Conservation (phyloP, 2,888 invertebrate genomes). For the Entomobrya multifasciata region DNA sequence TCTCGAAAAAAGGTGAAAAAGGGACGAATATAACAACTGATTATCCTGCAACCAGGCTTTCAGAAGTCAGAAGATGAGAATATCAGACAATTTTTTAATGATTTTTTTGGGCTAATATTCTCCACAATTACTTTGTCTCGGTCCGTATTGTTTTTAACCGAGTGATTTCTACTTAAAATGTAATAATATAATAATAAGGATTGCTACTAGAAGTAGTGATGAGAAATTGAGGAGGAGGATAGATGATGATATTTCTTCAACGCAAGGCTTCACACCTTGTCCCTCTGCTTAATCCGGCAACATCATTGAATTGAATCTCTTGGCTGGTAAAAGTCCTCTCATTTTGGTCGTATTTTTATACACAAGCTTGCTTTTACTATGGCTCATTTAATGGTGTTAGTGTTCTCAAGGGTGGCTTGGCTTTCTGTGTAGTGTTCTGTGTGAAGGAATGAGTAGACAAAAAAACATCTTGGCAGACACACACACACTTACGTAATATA, state of each 20-base stretch:
- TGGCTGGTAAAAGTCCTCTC: conserved; percentile 17
- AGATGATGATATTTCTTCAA: conserved; percentile 62
- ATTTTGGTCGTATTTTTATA: conserved; percentile 45
- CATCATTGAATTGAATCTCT: conserved; percentile 13
- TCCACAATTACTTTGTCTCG: conserved; percentile 31
- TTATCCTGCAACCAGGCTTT: conserved; percentile 26
- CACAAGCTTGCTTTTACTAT: conserved; percentile 39
- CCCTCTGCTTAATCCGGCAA: conserved; percentile 15
- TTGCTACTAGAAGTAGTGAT: too few relatives aligned
- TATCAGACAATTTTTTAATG: conserved; percentile 49
- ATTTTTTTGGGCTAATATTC: conserved; percentile 43
- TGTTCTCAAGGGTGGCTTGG: conserved; percentile 70
- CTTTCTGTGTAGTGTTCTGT: conserved; percentile 61
- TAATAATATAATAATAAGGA: conserved; percentile 62
- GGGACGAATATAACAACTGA: not conserved
- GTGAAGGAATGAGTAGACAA: conserved; percentile 55
- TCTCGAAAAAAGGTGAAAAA: conserved; percentile 22
- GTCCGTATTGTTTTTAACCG: conserved; percentile 66
- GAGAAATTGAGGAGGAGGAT: not conserved
- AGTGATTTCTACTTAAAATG: conserved; percentile 66
- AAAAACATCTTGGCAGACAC: conserved; percentile 2
- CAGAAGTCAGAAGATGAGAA: conserved; percentile 5
- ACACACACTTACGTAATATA: not conserved
- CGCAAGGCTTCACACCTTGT: conserved; percentile 67
- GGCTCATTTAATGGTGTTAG: conserved; percentile 70